Evolutionary conservation across 2,797 vertebrate genomes (phyloP), one percentile per base, ranked within the genome.

Genomic region (Pangasius sanitwongsei): DNA sequence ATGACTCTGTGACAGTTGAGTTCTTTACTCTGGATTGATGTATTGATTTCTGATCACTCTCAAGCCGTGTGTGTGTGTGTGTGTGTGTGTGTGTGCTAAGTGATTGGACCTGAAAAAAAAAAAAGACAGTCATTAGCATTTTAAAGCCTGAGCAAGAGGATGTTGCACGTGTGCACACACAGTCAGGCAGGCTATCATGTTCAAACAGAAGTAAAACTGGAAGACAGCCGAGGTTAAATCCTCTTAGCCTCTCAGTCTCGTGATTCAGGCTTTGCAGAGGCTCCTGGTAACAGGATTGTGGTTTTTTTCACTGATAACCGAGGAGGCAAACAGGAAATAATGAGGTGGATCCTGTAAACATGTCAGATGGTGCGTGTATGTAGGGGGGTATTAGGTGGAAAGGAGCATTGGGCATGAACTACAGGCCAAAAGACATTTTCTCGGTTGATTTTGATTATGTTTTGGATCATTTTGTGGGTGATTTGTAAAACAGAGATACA

Each of bases 241-340:
- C 85, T 84, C 74, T 80, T 69, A 2, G 44, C n/a, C 6, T 28
- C 50, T 74, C 69, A 6, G n/a, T 74, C 81, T 87, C 59, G 53
- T 86, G 82, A 90, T 50, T 50, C 78, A 48, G 63, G 74, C 55
- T 59, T 48, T 65, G 70, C 81, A 61, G 74, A 88, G 72, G 75
- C 50, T 50, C 41, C 44, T 84, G 53, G 86, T 87, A 16, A 82
- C 34, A 8, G 65, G 81, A 12, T 84, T 78, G 67, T 50, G 61
- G 78, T 81, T 67, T 81, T 88, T 6, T 31, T 70, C 44, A 11
- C 83, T 63, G 83, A 90, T 87, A 37, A 80, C 67, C 9, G 37
- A 82, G 57, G 20, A 87, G 37, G 65, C 67, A 87, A 89, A 90
- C 87, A 88, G 87, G 89, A 92, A 92, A 88, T 82, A 69, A 57